phyloP scores from a whole-genome alignment of 2,797 vertebrate genomes.

The Mormyrus proboscirostris region DNA sequence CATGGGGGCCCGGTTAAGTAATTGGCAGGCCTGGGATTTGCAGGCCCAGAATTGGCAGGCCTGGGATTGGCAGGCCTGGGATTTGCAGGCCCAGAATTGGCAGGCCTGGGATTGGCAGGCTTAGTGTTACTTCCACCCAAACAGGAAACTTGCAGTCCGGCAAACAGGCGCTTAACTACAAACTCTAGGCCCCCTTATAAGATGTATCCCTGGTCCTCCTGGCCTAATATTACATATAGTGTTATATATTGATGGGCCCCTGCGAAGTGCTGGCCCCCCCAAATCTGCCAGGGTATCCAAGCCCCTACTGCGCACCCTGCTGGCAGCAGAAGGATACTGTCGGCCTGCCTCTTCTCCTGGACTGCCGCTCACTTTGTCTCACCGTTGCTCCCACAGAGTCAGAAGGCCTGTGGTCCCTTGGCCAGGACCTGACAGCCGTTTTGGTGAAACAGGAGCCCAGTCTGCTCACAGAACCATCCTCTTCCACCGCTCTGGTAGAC shows the following conservation, averaged over 20 bases:
- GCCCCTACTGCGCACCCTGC: background rate
- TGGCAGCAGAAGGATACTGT: background rate
- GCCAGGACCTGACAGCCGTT: slow-evolving; percentile 87
- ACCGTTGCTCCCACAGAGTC: slow-evolving; percentile 59
- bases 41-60: background rate
- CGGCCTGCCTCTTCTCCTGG: background rate
- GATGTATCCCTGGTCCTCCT: too few relatives aligned
- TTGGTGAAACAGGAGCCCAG: slow-evolving; percentile 92
- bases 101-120: background rate
- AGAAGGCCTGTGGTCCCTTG: slow-evolving; percentile 84
- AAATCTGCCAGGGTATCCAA: background rate
- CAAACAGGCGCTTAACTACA: background rate
- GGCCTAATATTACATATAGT: background rate
- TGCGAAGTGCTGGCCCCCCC: background rate
- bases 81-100: background rate
- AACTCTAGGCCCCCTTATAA: too few relatives aligned
- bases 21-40: background rate
- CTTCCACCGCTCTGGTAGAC: background rate
- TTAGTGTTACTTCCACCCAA: background rate
- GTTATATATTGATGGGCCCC: background rate
- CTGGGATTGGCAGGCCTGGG: background rate
- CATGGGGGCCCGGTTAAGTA: background rate
- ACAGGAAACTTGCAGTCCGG: background rate
- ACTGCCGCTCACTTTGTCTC: background rate
- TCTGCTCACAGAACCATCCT: slow-evolving; percentile 35